Conservation (phyloP, 2,888 invertebrate species). For the Cheilosia vulpina region DNA sequence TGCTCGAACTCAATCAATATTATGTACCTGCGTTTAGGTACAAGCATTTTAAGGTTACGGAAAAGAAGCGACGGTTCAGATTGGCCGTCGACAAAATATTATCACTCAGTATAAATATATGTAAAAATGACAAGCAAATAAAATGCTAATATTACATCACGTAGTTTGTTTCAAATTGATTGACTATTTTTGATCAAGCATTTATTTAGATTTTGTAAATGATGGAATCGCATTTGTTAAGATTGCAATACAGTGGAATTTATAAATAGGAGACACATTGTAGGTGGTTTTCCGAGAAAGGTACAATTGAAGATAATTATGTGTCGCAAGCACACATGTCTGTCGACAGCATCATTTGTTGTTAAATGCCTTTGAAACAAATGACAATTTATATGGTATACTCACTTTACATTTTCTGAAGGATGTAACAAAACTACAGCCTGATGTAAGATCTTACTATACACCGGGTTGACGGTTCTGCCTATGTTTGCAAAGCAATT, state of each 20-base stretch:
- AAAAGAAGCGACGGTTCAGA: constrained; percentile 3
- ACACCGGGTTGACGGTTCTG: too few species aligned
- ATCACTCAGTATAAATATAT: constrained; percentile 28
- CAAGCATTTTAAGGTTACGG: constrained; percentile 37
- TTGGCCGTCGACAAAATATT: constrained; percentile 19
- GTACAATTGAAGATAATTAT: not conserved
- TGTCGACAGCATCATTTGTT: too few species aligned
- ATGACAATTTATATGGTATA: too few species aligned
- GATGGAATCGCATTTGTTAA: constrained; percentile 29
- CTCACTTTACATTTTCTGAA: too few species aligned
- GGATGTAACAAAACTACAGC: too few species aligned
- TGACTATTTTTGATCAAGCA: not conserved
- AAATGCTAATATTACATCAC: constrained; percentile 52
- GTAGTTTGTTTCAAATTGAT: constrained; percentile 13
- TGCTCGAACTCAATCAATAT: constrained; percentile 7
- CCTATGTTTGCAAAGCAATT: too few species aligned
- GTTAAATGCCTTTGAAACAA: too few species aligned
- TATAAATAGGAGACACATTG: constrained; percentile 1
- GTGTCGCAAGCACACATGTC: not conserved
- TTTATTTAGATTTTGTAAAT: constrained; percentile 52
- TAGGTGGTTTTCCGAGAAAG: constrained; percentile 6
- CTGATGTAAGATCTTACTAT: too few species aligned
- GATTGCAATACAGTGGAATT: constrained; percentile 34
- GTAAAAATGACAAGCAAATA: constrained; percentile 31
- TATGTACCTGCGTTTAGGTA: constrained; percentile 8